Evolutionary conservation across 2,113 vertebrate species (phyloP), one percentile per base, ranked within the genome.

Genomic region (Myrmecobius fasciatus): DNA sequence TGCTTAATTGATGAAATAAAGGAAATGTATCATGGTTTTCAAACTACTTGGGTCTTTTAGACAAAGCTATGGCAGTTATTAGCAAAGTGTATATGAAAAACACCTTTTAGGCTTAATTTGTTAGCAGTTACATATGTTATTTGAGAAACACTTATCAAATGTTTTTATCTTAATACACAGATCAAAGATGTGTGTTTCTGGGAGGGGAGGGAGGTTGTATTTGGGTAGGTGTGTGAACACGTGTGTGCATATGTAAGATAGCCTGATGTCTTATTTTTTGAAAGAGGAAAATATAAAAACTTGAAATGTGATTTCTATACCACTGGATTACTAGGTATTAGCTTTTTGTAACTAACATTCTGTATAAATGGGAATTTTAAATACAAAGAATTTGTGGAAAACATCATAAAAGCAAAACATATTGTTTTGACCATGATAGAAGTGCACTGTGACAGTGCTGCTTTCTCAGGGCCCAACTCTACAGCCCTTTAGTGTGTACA

Each of bases 341-440:
- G 92, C 67, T 96, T 97, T 93, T 96, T 89, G 17, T 92, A 75
- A 46, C 94, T 94, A 96, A 93, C 96, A 48, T 97, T 98, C 97
- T 98, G 67, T 98, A 92, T 97, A 96, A 97, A 94, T 97, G 93
- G 96, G 92, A 96, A 97, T 97, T 90, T 96, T 48, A 96, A 94
- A 47, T 3, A 94, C 95, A 96, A 91, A 95, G 25, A 93, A 96
- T 95, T 46, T 89, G 8, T 95, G 94, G 94, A 97, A 95, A 67
- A 9, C 3, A 89, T 67, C 43, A 53, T 60, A 95, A 93, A 89
- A 75, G 8, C 93, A 95, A 93, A 52, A 83, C 93, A 83, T 88
- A 95, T 92, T 95, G 96, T 93, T 95, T 91, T 97, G 98, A 95
- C 97, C 95, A 90, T 12, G 94, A 90, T 95, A 93, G 95, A 94